A percentile compares a stretch with the other conserved stretches of the same genome.
Conservation (phyloP, 2,797 vertebrate species). For the Mallotus villosus region DNA sequence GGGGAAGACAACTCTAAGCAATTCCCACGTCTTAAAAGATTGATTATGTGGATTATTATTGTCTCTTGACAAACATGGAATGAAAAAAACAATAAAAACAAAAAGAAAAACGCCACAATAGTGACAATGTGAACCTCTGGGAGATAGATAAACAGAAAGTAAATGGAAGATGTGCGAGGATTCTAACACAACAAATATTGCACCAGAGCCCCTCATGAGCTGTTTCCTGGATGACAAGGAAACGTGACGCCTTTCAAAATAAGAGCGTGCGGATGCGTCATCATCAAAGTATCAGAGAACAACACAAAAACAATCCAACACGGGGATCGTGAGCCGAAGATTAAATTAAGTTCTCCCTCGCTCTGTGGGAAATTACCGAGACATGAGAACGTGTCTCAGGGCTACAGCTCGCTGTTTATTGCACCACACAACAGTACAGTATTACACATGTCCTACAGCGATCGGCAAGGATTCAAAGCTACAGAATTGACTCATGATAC, state of each 20-base stretch:
- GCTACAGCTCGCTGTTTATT: no score
- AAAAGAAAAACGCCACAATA: not conserved
- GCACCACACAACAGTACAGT: no score
- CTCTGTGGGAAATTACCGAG: no score
- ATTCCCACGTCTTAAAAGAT: conserved; percentile 53
- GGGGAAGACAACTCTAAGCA: conserved; percentile 25
- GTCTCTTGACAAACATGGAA: conserved; percentile 53
- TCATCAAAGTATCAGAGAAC: not conserved
- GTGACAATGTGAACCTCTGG: not conserved
- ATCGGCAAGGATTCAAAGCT: no score
- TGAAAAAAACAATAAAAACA: not conserved
- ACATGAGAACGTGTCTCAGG: no score
- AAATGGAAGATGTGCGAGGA: conserved; percentile 1
- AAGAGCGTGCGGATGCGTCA: not conserved
- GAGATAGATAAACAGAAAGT: not conserved
- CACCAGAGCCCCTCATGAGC: conserved; percentile 1
- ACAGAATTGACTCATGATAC: no score
- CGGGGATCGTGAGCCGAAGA: no score
- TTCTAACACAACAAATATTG: conserved; percentile 25
- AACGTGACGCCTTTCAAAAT: not conserved
- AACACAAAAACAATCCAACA: not conserved
- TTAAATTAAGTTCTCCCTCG: not conserved
- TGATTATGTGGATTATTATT: conserved; percentile 53
- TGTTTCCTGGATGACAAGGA: not conserved
- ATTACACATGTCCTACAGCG: no score